A percentile compares a stretch with the other conserved stretches of the same genome.
Conservation (phyloP, 37 sponge, comb jelly and placozoan species). For the Haliclona indistincta region DNA sequence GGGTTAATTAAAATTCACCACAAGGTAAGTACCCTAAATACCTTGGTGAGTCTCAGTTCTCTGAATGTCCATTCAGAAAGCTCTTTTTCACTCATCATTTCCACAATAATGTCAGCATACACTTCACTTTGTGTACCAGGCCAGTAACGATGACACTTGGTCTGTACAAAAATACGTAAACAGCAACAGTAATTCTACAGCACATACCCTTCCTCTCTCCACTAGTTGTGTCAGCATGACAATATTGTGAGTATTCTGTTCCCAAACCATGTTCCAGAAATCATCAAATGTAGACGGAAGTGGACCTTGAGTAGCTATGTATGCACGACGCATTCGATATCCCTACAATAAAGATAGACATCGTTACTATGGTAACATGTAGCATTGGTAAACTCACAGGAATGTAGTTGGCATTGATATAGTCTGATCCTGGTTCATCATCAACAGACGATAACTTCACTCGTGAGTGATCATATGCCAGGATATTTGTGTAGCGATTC, state of each 20-base stretch:
- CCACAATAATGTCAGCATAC: slow-evolving; percentile 78
- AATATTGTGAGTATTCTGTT: slow-evolving; percentile 79
- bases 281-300: slow-evolving; percentile 85
- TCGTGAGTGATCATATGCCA: slow-evolving; percentile 88
- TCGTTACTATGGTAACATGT: background rate
- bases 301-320: slow-evolving; percentile 92
- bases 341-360: slow-evolving; percentile 45
- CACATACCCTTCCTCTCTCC: slow-evolving; percentile 81
- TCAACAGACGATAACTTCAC: slow-evolving; percentile 75
- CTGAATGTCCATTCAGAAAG: slow-evolving; percentile 74
- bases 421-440: slow-evolving; percentile 92
- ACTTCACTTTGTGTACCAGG: slow-evolving; percentile 57
- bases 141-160: slow-evolving; percentile 92
- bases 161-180: slow-evolving; percentile 28
- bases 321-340: slow-evolving; percentile 58
- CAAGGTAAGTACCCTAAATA: background rate
- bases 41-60: slow-evolving; percentile 50
- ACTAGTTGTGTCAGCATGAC: slow-evolving; percentile 91
- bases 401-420: slow-evolving; percentile 95
- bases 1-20: background rate
- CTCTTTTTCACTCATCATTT: slow-evolving; percentile 61
- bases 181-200: background rate
- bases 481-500: slow-evolving; percentile 90
- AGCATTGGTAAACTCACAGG: slow-evolving; percentile 50
- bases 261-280: slow-evolving; percentile 96